Conservation (phyloP, 1,140 invertebrate species). For the Drosophila ironensis region DNA sequence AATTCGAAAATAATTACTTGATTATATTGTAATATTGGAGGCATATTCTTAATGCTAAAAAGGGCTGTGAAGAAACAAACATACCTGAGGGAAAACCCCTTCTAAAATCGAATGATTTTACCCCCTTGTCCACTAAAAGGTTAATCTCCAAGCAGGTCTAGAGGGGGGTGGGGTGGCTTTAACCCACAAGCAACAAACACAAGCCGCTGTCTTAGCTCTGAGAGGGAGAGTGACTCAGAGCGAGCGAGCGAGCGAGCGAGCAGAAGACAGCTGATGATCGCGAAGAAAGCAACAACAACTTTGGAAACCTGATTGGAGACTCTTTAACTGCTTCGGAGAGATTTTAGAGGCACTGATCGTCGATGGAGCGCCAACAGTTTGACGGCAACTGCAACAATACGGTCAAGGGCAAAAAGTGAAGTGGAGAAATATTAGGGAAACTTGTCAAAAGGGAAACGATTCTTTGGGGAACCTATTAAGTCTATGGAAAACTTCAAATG, state of each 20-base stretch:
- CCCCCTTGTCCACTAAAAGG: not conserved
- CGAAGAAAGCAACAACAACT: not conserved
- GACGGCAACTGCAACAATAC: not conserved
- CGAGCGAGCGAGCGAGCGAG: not conserved
- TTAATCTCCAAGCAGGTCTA: not conserved
- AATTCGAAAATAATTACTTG: no score
- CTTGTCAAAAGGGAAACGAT: no score
- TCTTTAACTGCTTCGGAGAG: not conserved
- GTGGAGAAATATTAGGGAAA: not conserved
- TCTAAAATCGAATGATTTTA: no score
- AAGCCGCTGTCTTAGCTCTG: constrained; percentile 8
- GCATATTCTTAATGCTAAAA: no score
- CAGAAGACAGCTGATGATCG: constrained; percentile 9
- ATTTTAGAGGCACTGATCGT: not conserved
- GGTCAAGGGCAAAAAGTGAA: not conserved
- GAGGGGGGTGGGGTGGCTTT: not conserved
- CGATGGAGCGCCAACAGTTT: not conserved
- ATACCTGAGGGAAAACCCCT: no score
- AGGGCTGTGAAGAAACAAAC: no score
- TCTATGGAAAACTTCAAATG: no score
- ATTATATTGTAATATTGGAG: no score
- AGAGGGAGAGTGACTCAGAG: not conserved
- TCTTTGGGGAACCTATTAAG: no score
- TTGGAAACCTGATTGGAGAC: constrained; percentile 7
- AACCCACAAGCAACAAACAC: constrained; percentile 21